These are phyloP conservation scores for Labia minor DNA, from an alignment of 2,888 invertebrate species.

Conservation along the genomic window DNA sequence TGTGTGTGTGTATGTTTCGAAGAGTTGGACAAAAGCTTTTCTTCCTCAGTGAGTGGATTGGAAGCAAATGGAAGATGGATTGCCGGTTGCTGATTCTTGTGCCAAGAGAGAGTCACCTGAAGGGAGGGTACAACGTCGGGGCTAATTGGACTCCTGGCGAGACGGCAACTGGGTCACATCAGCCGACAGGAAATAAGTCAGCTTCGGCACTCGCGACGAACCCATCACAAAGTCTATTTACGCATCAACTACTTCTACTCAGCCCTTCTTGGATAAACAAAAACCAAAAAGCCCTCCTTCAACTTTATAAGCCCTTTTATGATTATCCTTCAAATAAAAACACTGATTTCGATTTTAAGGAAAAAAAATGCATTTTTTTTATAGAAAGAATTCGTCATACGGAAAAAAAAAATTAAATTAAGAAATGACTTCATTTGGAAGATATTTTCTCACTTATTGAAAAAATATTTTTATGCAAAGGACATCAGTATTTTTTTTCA, in stretches of 20 bases:
- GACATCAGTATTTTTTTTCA: too few relatives aligned
- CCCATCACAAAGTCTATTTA: background rate
- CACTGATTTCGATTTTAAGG: background rate
- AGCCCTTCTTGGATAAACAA: background rate
- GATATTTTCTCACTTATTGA: too few relatives aligned
- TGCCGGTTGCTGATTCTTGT: background rate
- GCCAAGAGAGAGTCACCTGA: constrained; percentile 5
- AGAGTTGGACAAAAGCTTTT: too few relatives aligned
- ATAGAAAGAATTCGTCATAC: too few relatives aligned
- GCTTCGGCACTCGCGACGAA: background rate
- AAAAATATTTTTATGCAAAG: too few relatives aligned
- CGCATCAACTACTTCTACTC: background rate
- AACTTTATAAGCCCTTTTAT: background rate
- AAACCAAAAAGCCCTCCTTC: background rate
- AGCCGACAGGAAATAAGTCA: background rate
- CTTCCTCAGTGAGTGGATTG: too few relatives aligned
- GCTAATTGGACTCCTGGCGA: constrained; percentile 2
- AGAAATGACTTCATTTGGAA: too few relatives aligned
- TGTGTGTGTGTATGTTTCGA: too few relatives aligned
- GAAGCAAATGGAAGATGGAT: background rate
- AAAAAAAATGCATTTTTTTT: too few relatives aligned
- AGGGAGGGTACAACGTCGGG: background rate
- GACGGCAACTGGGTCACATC: constrained; percentile 7
- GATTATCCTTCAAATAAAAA: background rate
- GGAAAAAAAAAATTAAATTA: too few relatives aligned